Conservation (phyloP, 2,113 vertebrate species). For the Perognathus longimembris region DNA sequence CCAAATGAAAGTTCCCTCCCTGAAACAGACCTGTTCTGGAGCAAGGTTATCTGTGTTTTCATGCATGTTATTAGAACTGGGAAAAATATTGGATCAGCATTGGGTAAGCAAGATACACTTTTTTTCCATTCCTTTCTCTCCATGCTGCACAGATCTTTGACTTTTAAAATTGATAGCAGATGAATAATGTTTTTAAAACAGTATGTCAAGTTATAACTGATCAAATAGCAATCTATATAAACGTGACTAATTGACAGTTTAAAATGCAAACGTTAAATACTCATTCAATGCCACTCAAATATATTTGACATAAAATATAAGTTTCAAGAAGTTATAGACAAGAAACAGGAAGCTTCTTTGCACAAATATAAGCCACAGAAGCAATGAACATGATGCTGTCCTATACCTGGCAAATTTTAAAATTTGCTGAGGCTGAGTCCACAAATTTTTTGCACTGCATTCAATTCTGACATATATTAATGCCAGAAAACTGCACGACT, state of each 20-base stretch:
- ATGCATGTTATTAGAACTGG: accelerated
- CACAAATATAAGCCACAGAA: neutral
- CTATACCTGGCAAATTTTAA: neutral
- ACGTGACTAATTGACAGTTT: neutral
- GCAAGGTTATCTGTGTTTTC: accelerated
- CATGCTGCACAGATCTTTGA: neutral
- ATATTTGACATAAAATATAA: neutral
- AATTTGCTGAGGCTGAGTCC: neutral
- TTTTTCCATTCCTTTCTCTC: accelerated
- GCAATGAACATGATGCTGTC: neutral
- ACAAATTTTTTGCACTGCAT: neutral
- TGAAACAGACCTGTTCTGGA: neutral
- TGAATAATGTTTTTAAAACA: neutral
- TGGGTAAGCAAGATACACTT: neutral
- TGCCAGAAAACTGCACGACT: neutral
- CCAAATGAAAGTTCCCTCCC: neutral
- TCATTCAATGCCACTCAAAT: neutral
- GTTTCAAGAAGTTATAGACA: neutral
- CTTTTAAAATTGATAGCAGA: neutral
- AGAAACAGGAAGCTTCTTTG: neutral
- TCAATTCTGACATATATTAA: slow-evolving; percentile 35
- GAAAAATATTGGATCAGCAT: accelerated
- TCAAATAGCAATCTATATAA: neutral
- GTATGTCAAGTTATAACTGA: neutral
- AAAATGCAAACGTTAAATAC: neutral